Conservation (phyloP, 2,797 vertebrate species). For the Lophius americanus region DNA sequence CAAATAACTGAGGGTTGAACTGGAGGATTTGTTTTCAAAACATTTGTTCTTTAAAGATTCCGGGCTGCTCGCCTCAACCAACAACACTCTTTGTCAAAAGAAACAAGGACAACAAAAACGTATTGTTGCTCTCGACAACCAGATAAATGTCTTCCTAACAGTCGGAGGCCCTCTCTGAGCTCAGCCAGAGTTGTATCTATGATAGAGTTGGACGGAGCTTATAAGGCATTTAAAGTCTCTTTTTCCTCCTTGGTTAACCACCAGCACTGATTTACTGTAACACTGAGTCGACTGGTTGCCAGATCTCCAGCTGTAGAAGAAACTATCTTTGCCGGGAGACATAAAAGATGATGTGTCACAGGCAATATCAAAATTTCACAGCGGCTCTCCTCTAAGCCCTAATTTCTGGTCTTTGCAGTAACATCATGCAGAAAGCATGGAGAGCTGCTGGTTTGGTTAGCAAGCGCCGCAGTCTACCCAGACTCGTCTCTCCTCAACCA, state of each 20-base stretch:
- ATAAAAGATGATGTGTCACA: constrained; percentile 58
- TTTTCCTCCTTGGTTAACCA: constrained; percentile 58
- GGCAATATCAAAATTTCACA: constrained; percentile 56
- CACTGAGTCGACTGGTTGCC: constrained; percentile 32
- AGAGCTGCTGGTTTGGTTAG: constrained; percentile 55
- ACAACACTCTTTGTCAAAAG: background rate
- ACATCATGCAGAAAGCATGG: constrained; percentile 66
- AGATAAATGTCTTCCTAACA: constrained; percentile 19
- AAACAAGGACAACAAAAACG: constrained; percentile 14
- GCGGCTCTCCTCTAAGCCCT: constrained; percentile 47
- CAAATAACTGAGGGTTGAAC: no score
- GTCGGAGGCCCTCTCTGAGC: background rate
- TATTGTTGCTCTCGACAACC: constrained; percentile 18
- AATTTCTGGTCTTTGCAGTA: constrained; percentile 61
- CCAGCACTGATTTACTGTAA: constrained; percentile 50
- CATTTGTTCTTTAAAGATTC: background rate
- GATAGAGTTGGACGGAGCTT: constrained; percentile 9
- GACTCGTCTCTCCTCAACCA: constrained; percentile 52
- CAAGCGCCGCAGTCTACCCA: constrained; percentile 64
- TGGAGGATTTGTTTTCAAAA: no score
- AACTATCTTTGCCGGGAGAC: constrained; percentile 47
- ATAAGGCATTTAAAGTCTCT: constrained; percentile 36
- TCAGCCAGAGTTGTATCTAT: constrained; percentile 7
- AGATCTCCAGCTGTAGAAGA: constrained; percentile 64
- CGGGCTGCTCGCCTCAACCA: background rate